Evolutionary conservation across 2,797 vertebrate species (phyloP).

Genomic region (Anguilla obscura): DNA sequence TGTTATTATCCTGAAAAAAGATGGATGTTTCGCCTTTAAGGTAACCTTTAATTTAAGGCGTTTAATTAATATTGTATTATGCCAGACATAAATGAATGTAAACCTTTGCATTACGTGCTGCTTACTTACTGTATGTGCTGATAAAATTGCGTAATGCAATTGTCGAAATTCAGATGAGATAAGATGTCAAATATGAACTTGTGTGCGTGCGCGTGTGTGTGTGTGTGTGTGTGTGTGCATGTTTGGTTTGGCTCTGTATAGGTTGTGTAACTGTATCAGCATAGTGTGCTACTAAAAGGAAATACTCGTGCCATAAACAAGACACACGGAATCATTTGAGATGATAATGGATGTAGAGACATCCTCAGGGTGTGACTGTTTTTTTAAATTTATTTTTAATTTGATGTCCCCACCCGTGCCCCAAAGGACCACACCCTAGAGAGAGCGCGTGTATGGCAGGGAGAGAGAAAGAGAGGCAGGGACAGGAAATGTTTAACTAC

Average conservation of each 20-base stretch:
- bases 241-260: neutral
- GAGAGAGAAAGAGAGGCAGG: neutral
- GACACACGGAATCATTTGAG: neutral
- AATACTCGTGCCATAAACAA: neutral
- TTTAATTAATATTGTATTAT: neutral
- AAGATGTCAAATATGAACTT: neutral
- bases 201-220: neutral
- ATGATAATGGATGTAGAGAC: neutral
- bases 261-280: neutral
- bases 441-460: neutral
- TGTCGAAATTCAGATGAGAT: neutral
- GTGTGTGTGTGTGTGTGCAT: neutral
- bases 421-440: neutral
- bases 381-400: neutral
- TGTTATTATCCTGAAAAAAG: neutral
- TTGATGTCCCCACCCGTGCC: neutral
- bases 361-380: neutral
- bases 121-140: neutral
- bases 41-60: neutral
- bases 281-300: neutral
- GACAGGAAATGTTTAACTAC: conserved; percentile 15
- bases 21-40: neutral
- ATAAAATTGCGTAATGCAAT: neutral
- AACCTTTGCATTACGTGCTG: neutral
- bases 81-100: neutral